Conservation (phyloP, 2,888 invertebrate species). For the Pharmacophagus antenor region DNA sequence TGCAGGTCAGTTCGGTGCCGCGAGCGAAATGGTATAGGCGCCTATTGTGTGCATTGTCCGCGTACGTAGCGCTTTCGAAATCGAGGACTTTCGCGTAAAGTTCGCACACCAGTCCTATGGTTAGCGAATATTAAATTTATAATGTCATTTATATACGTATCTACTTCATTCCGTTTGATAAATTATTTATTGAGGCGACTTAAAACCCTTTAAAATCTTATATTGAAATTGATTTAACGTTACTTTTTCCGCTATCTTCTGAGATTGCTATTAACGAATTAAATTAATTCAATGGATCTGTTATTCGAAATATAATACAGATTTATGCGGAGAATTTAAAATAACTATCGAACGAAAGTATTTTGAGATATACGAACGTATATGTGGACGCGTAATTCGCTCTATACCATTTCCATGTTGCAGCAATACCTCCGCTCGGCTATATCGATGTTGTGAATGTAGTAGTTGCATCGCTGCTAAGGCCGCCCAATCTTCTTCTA, state of each 20-base stretch:
- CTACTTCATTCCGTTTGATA: neutral
- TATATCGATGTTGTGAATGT: slow-evolving; percentile 77
- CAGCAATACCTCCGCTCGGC: slow-evolving; percentile 72
- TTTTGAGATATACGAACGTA: neutral
- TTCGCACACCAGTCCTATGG: neutral
- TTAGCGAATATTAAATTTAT: neutral
- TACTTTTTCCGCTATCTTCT: neutral
- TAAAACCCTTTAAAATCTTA: neutral
- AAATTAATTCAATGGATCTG: too few species aligned
- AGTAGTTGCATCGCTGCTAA: slow-evolving; percentile 77
- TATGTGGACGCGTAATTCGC: slow-evolving; percentile 27
- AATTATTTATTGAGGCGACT: neutral
- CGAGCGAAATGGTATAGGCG: slow-evolving; percentile 69
- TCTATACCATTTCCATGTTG: slow-evolving; percentile 75
- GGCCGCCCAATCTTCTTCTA: slow-evolving; percentile 68
- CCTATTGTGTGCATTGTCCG: slow-evolving; percentile 7
- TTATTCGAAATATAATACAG: too few species aligned
- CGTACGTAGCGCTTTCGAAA: neutral
- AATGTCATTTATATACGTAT: neutral
- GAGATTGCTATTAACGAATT: too few species aligned
- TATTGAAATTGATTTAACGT: neutral
- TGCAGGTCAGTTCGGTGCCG: slow-evolving; percentile 82
- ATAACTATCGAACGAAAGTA: too few species aligned
- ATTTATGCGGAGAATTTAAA: too few species aligned
- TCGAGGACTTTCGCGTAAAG: neutral